Percentiles rank a stretch among this genome's conserved stretches.
These are phyloP conservation scores for Leucophenga maculata DNA, from an alignment of 2,888 invertebrate species.

Conservation along the genomic window DNA sequence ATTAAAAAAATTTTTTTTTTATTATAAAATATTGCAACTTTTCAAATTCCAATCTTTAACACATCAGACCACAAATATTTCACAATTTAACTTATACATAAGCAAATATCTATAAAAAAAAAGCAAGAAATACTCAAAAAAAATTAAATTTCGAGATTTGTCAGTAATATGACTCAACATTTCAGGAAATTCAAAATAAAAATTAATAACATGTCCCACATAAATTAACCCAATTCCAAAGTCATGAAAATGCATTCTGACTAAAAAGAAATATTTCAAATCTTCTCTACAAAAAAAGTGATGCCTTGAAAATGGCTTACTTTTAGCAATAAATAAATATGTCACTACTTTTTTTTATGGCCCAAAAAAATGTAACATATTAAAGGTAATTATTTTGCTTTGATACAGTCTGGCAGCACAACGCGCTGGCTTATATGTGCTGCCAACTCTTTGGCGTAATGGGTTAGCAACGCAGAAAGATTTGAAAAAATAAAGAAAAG, in stretches of 20 bases:
- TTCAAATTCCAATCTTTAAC: constrained; percentile 5
- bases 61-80: constrained; percentile 4
- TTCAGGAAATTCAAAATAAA: not conserved
- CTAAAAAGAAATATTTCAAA: constrained; percentile 10
- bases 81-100: constrained; percentile 17
- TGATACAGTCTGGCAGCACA: constrained; percentile 44
- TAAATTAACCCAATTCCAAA: constrained; percentile 15
- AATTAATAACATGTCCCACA: constrained; percentile 12
- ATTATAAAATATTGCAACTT: no score
- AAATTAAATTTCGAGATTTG: not conserved
- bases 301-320: constrained; percentile 1
- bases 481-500: not conserved
- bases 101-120: constrained; percentile 6
- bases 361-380: no score
- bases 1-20: no score
- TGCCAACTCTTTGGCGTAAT: constrained; percentile 34
- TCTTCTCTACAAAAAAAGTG: no score
- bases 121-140: constrained; percentile 33
- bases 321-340: not conserved
- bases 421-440: constrained; percentile 12
- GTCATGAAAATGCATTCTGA: not conserved
- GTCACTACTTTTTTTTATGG: not conserved
- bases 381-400: not conserved
- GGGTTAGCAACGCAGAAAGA: constrained; percentile 50
- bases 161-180: constrained; percentile 6